Evolutionary conservation across 35 echinoderm and acorn worm species (phyloP).

Genomic region (Heliocidaris tuberculata): DNA sequence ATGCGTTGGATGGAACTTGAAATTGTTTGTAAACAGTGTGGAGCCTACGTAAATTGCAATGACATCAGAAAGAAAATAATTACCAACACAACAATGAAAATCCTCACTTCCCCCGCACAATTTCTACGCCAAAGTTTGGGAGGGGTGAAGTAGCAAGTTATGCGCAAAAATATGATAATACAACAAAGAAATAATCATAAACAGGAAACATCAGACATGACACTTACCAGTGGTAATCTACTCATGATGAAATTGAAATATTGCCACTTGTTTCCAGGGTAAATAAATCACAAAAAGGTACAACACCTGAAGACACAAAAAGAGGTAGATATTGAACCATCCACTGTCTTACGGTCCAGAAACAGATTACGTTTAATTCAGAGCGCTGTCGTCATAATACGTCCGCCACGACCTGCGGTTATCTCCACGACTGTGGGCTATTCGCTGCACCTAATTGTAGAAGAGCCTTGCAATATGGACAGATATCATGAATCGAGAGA

Average conservation of each 20-base stretch:
- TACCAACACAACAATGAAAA: not conserved
- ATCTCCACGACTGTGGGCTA: not conserved
- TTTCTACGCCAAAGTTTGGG: not conserved
- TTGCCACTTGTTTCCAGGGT: not conserved
- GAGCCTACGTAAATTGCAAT: not conserved
- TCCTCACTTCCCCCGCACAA: not conserved
- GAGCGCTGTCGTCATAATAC: not conserved
- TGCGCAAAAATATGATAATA: not conserved
- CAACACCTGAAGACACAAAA: not conserved
- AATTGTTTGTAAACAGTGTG: not conserved
- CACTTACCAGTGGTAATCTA: slow-evolving; percentile 16
- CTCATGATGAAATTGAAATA: not conserved
- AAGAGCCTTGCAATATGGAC: not conserved
- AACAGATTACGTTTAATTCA: not conserved
- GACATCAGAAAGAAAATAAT: not conserved
- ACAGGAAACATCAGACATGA: not conserved
- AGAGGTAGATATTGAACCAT: not conserved
- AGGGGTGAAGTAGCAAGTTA: not conserved
- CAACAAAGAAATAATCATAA: not conserved
- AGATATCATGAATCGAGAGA: not conserved
- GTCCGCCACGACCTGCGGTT: not conserved
- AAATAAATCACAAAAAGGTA: not conserved
- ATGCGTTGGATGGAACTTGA: not conserved
- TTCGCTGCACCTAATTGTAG: not conserved
- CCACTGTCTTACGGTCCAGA: not conserved